These are phyloP conservation scores for Plectropomus leopardus DNA, from an alignment of 2,113 vertebrate genomes.

Conservation along the genomic window DNA sequence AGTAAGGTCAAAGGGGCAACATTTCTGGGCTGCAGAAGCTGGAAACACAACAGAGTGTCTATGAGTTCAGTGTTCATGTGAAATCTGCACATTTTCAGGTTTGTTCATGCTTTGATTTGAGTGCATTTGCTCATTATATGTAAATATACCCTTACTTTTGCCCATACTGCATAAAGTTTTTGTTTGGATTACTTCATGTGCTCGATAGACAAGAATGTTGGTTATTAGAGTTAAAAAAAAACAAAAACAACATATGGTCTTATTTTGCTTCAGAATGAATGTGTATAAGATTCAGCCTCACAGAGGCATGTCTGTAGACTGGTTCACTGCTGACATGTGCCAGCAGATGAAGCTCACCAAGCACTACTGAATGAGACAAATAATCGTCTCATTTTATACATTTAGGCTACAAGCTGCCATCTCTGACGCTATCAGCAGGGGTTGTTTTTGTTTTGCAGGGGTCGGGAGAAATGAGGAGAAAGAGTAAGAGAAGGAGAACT, in stretches of 20 bases:
- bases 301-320: not conserved
- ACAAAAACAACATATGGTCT: not conserved
- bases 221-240: not conserved
- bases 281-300: not conserved
- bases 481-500: not conserved
- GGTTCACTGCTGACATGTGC: not conserved
- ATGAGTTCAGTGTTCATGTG: no score
- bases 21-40: not conserved
- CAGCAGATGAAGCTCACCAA: not conserved
- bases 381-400: no score
- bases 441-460: not conserved
- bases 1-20: slow-evolving; percentile 52
- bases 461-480: not conserved
- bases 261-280: slow-evolving; percentile 5
- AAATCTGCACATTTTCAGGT: not conserved
- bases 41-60: not conserved
- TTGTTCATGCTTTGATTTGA: not conserved
- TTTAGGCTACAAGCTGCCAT: not conserved
- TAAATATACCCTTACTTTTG: not conserved
- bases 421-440: not conserved
- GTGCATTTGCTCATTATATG: not conserved
- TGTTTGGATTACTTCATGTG: not conserved
- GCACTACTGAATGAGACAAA: no score
- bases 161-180: not conserved
- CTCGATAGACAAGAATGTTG: not conserved